Evolutionary conservation across 2,888 invertebrate genomes (phyloP).

Genomic region (Anthophora plumipes): DNA sequence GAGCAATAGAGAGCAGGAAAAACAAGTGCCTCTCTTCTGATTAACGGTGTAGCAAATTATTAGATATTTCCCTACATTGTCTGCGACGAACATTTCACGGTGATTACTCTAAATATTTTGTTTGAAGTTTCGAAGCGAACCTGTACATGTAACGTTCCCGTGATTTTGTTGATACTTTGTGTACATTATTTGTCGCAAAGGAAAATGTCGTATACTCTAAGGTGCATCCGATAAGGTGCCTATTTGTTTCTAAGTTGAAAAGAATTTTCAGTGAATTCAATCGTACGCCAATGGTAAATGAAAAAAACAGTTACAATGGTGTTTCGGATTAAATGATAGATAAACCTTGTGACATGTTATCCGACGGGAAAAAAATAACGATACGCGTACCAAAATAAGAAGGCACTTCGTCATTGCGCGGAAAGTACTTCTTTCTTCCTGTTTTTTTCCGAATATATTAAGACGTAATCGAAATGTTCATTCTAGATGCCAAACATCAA

Average conservation of each 20-base stretch:
- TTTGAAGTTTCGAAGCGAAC: background rate
- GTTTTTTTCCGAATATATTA: background rate
- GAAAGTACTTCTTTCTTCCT: background rate
- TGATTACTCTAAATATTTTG: constrained; percentile 32
- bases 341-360: background rate
- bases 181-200: constrained; percentile 9
- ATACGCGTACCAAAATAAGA: background rate
- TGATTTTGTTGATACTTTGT: background rate
- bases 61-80: constrained; percentile 27
- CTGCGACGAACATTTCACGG: constrained; percentile 44
- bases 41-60: constrained; percentile 53
- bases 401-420: constrained; percentile 3
- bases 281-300: background rate
- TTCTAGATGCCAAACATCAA: constrained; percentile 96
- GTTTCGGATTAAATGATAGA: background rate
- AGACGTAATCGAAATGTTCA: background rate
- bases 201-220: constrained; percentile 46
- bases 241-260: constrained; percentile 2
- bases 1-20: constrained; percentile 25
- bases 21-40: constrained; percentile 56
- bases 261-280: background rate
- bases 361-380: background rate
- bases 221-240: constrained; percentile 14
- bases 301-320: background rate
- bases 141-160: background rate